Base-by-base conservation (phyloP, 2,888 invertebrate genomes). In the Sepiola atlantica region DNA sequence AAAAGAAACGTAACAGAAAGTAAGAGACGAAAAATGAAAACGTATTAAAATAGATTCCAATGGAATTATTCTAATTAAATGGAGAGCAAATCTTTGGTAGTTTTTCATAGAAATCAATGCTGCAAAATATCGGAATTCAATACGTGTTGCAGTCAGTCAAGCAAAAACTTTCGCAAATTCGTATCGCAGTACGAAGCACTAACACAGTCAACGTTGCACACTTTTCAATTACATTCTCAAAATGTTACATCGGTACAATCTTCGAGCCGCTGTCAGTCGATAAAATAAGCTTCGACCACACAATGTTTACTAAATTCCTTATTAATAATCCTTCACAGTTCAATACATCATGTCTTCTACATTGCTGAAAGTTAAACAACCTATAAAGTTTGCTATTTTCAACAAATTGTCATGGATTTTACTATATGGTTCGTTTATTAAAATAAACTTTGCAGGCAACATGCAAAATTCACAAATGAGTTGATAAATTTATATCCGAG, bases 1-100 rank as follows among this genome's bases (percentile, higher is more conserved):
- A 57, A 6, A 57, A 20, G 20, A 20, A 57, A 57, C 3, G 6
- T 20, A 21, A 57, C 0, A 24, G 57, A 57, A 24, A 57, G 57
- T 20, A 45, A 45, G 20, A 24, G 3, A 57, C 6, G 57, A 24
- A 24, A 61, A n/a, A 77, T 28, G n/a, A n/a, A n/a, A n/a, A 77
- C 32, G 4, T 77, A n/a, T 77, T 77, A 2, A 45, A 45, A 45
- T 4, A 45, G 45, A 45, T 45, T 45, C 45, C 2, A n/a, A 77
- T 77, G 77, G n/a, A 77, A n/a, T 77, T 77, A 77, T n/a, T 77
- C 32, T 77, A 77, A 77, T 77, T n/a, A 77, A 77, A 77, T 77
- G 77, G n/a, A 77, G n/a, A 32, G n/a, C 16, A 77, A 32, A 32
- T 77, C n/a, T 28, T n/a, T 77, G 32, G 32, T 18, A 77, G 45